Evolutionary conservation across 2,797 vertebrate species (phyloP).

Genomic region (Psittacula echo): DNA sequence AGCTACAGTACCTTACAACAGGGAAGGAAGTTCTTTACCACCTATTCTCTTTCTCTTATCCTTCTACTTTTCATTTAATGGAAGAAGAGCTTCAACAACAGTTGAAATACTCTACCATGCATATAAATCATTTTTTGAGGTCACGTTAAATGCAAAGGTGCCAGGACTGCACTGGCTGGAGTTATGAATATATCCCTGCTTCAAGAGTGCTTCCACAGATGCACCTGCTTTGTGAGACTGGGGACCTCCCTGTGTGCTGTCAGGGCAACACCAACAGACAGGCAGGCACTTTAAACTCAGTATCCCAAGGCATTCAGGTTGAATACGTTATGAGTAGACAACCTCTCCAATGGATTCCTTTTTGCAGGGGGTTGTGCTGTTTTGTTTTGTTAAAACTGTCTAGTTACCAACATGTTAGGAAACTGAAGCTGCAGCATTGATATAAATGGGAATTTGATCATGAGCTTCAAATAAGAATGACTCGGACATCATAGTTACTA

Average conservation of each 20-base stretch:
- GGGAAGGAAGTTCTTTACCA: not conserved
- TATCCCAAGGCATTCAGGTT: not conserved
- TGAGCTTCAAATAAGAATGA: not conserved
- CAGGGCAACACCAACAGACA: not conserved
- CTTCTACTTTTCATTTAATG: not conserved
- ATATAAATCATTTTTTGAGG: not conserved
- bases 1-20: not conserved
- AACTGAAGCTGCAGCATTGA: not conserved
- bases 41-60: not conserved
- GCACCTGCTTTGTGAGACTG: not conserved
- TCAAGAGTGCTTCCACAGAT: not conserved
- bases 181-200: not conserved
- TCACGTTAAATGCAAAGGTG: not conserved
- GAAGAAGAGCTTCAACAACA: not conserved
- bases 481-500: not conserved
- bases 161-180: not conserved
- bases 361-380: not conserved
- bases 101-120: not conserved
- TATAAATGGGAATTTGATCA: not conserved
- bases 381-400: not conserved
- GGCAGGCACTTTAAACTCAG: too few species aligned
- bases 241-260: not conserved
- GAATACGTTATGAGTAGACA: not conserved
- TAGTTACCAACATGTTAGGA: not conserved
- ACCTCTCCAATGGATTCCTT: not conserved